These are phyloP conservation scores for Diplosoma virens DNA, from an alignment of 23 tunicate genomes.

Conservation along the genomic window DNA sequence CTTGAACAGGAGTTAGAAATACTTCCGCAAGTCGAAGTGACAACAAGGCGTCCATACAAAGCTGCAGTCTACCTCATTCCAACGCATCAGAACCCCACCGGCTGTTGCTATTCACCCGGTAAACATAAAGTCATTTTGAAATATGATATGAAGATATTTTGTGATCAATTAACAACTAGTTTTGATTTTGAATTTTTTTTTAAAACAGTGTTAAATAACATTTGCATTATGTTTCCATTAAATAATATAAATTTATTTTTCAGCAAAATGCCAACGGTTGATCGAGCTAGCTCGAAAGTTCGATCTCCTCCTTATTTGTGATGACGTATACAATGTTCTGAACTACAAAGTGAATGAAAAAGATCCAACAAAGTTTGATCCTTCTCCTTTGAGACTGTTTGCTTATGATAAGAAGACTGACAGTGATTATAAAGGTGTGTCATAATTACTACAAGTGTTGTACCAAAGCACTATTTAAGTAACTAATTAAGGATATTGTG, in stretches of 20 bases:
- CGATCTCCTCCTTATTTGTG: slow-evolving; percentile 62
- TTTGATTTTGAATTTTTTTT: no score
- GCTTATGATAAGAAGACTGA: slow-evolving; percentile 62
- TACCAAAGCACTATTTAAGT: no score
- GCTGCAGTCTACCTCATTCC: slow-evolving; percentile 74
- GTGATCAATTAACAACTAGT: no score
- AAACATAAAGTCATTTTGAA: no score
- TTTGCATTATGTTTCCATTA: no score
- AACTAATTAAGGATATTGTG: no score
- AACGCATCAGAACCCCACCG: slow-evolving; percentile 78
- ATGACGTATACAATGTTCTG: slow-evolving; percentile 74
- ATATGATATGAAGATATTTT: no score
- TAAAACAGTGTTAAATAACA: no score
- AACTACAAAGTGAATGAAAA: slow-evolving; percentile 18
- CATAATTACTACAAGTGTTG: no score
- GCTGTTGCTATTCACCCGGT: slow-evolving; percentile 61
- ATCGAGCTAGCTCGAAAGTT: slow-evolving; percentile 64
- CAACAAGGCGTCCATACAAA: slow-evolving; percentile 46
- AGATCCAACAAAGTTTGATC: slow-evolving; percentile 27
- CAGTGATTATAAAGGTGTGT: slow-evolving; percentile 63
- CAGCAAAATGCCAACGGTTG: slow-evolving; percentile 50
- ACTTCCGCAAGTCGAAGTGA: slow-evolving; percentile 12
- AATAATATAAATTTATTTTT: no score
- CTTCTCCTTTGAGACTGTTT: slow-evolving; percentile 57
- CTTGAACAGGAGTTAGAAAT: slow-evolving; percentile 43